A percentile compares a stretch with the other conserved stretches of the same genome.
phyloP scores from a whole-genome alignment of 2,888 invertebrate genomes.

The Rugalucina vietnamica region DNA sequence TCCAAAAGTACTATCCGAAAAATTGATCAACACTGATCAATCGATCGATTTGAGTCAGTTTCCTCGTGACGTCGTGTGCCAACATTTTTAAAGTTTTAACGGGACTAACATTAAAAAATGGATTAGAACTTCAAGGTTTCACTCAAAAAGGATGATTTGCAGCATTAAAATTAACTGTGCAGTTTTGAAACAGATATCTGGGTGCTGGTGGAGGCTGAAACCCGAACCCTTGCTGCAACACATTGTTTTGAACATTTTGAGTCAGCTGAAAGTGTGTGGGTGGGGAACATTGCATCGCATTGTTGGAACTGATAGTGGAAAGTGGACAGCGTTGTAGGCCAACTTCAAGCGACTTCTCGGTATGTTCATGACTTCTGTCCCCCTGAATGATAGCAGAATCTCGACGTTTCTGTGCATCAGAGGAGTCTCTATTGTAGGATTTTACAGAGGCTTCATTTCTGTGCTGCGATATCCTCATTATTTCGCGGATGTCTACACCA shows the following conservation, averaged over 20 bases:
- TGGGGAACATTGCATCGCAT: not conserved
- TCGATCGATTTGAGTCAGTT: too few species aligned
- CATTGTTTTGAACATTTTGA: not conserved
- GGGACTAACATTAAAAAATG: too few species aligned
- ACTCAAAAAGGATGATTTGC: not conserved
- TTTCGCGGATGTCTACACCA: conserved; percentile 33
- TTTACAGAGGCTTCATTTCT: conserved; percentile 15
- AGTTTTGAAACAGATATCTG: not conserved
- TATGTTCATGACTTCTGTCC: not conserved
- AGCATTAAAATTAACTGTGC: not conserved
- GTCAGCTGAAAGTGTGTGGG: not conserved
- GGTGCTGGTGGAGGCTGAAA: not conserved
- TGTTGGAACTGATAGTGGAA: not conserved
- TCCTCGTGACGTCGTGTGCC: too few species aligned
- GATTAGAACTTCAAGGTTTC: too few species aligned
- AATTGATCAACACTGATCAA: too few species aligned
- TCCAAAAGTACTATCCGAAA: too few species aligned
- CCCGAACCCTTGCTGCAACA: too few species aligned
- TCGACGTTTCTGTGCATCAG: conserved; percentile 20
- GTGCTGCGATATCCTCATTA: conserved; percentile 34
- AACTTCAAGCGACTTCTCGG: not conserved
- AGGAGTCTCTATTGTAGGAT: conserved; percentile 25
- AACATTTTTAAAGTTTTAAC: too few species aligned
- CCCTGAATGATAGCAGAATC: conserved; percentile 41
- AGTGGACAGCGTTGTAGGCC: not conserved